Percentiles rank a stretch among this genome's conserved stretches.
phyloP scores from a whole-genome alignment of 2,113 vertebrate species.

The Ptilorrhoa leucosticta region DNA sequence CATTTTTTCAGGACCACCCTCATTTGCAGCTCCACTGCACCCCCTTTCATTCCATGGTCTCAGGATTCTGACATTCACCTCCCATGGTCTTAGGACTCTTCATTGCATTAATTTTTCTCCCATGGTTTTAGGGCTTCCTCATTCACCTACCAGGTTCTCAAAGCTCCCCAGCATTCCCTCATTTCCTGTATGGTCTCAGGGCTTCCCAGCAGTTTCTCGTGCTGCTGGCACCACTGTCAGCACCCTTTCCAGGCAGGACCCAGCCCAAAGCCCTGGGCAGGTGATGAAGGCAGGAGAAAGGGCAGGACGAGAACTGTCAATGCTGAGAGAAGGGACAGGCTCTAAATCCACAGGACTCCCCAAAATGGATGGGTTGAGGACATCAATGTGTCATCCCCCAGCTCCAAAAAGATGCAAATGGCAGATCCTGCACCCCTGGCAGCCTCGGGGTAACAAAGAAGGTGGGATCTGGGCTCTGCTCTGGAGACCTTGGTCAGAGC shows the following conservation, averaged over 20 bases:
- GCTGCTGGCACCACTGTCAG: not conserved
- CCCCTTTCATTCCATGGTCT: not conserved
- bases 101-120: not conserved
- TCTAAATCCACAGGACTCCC: not conserved
- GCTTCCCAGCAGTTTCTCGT: not conserved
- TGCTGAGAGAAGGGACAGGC: not conserved
- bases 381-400: not conserved
- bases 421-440: not conserved
- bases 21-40: not conserved
- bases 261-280: not conserved
- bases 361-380: fast-evolving
- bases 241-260: not conserved
- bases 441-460: not conserved
- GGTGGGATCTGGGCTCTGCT: not conserved
- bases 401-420: not conserved
- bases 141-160: not conserved
- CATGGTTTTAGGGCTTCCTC: not conserved
- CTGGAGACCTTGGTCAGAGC: not conserved
- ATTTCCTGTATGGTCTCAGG: not conserved
- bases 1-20: not conserved
- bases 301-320: fast-evolving
- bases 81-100: not conserved
- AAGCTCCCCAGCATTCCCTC: not conserved
- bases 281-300: not conserved
- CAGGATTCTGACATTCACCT: not conserved